A percentile compares a stretch with the other conserved stretches of the same genome.
These are phyloP conservation scores for Philypnodon macrostomus DNA, from an alignment of 2,797 vertebrate species.

Conservation along the genomic window DNA sequence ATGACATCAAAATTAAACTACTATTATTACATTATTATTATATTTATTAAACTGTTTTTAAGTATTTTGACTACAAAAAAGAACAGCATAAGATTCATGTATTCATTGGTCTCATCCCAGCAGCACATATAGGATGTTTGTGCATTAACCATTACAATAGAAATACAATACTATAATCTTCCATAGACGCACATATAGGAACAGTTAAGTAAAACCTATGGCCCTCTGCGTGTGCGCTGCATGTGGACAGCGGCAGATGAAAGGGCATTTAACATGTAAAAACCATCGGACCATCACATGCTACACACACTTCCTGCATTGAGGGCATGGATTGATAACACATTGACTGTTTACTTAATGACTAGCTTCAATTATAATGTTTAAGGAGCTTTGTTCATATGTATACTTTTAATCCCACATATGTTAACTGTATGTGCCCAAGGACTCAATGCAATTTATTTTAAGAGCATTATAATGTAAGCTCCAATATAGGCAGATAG, in stretches of 20 bases:
- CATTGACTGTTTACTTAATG: slow-evolving; percentile 42
- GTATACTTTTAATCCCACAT: slow-evolving; percentile 7
- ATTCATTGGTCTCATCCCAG: no score
- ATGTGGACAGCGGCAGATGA: slow-evolving; percentile 52
- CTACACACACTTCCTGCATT: slow-evolving; percentile 61
- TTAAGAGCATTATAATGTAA: no score
- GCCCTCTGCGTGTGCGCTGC: slow-evolving; percentile 19
- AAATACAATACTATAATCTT: slow-evolving; percentile 5
- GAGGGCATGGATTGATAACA: slow-evolving; percentile 61
- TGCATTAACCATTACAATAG: no score
- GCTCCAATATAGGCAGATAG: no score
- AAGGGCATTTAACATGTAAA: slow-evolving; percentile 54
- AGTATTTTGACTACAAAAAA: no score
- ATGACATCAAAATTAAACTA: no score
- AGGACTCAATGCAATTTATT: no score
- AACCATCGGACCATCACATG: slow-evolving; percentile 78
- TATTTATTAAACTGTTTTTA: no score
- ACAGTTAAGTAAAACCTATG: slow-evolving; percentile 19
- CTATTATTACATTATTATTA: no score
- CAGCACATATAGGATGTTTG: no score
- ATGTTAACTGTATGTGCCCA: neutral
- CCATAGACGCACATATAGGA: slow-evolving; percentile 7
- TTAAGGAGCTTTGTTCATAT: slow-evolving; percentile 4
- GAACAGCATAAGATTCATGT: no score
- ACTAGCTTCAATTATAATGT: slow-evolving; percentile 28